These are phyloP conservation scores for Folsomia manolachei DNA, from an alignment of 2,888 invertebrate species.

Conservation along the genomic window DNA sequence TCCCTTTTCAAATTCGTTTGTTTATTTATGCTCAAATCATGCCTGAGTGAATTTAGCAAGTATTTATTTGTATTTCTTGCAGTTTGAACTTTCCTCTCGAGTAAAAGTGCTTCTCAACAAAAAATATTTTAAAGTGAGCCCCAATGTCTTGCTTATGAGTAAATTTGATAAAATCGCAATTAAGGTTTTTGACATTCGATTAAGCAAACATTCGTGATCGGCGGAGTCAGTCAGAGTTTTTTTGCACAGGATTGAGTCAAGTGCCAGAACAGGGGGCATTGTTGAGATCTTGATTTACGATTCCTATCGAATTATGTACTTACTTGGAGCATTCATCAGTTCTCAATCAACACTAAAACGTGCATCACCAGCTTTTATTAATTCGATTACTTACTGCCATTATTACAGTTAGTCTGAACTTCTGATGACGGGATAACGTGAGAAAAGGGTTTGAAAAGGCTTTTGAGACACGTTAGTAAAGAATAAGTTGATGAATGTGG, in stretches of 20 bases:
- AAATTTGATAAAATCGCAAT: conserved; percentile 5
- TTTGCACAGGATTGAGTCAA: neutral
- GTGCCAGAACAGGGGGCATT: neutral
- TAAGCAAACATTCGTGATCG: conserved; percentile 5
- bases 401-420: neutral
- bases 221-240: neutral
- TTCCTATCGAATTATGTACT: neutral
- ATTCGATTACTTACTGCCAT: neutral
- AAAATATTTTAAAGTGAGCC: neutral
- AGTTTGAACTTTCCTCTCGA: conserved; percentile 4
- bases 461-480: neutral
- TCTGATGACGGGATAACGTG: neutral
- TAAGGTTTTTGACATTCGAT: conserved; percentile 13
- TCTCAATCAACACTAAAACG: neutral
- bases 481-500: neutral
- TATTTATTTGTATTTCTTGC: neutral
- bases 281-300: neutral
- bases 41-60: neutral
- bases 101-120: neutral
- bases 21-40: neutral
- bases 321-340: neutral
- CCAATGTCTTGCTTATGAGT: neutral
- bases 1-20: neutral
- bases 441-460: neutral
- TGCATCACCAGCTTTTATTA: neutral